Base-by-base conservation (phyloP, 2,113 vertebrate species). In the Heteronetta atricapilla region DNA sequence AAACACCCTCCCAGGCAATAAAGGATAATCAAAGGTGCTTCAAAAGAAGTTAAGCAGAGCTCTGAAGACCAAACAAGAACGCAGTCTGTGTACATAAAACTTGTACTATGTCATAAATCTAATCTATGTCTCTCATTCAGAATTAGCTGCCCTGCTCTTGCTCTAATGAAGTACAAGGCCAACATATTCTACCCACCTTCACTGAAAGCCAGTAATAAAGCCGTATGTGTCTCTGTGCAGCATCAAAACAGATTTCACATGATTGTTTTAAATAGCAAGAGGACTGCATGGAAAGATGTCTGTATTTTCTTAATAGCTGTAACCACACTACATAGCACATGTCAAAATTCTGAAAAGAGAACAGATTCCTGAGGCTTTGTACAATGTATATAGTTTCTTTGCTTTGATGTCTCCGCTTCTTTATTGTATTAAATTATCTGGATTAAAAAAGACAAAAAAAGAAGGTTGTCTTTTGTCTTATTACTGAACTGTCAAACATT, bases 311-410 rank as follows among this genome's bases (percentile, higher is more conserved):
- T 97, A 97, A 96, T 94, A 95, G 86, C 66, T 72, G 64, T 96
- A 97, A 97, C 96, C 96, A 87, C 90, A 95, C 93, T 80, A 87
- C 68, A 93, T 55, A 96, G 94, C 96, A 92, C 86, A 97, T 94
- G 97, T 97, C 97, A 98, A 93, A 97, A 94, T 96, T 96, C 94
- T 96, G 92, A 97, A 98, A 97, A 97, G 94, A 98, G 96, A 97
- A 98, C 97, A 98, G 96, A 97, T 96, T 96, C 88, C 50, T 96
- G 86, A 84, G 6, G 88, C 96, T 97, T 95, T 97, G 93, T 93
- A 74, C 91, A 97, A 91, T 96, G 89, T 97, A 96, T 96, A 97
- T 25, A 85, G 95, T 97, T 97, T 87, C 96, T 96, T 89, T 75
- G 79, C 97, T 98, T 97, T 98, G 97, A 98, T 98, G 96, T 98